Conservation (phyloP, 2,113 vertebrate species). For the Rutilus rutilus region DNA sequence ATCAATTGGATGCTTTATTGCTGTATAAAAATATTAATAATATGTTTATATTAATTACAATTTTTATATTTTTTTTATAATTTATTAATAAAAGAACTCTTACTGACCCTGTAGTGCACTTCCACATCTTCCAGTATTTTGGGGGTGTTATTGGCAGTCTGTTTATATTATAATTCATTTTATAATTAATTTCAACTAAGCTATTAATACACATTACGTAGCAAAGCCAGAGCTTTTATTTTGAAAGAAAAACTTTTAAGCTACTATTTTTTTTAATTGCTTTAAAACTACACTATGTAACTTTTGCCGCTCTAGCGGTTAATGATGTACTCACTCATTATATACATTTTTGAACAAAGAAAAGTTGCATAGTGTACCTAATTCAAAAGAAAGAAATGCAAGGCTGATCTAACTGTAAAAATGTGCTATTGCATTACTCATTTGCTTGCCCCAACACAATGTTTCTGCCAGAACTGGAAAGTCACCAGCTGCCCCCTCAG, state of each 20-base stretch:
- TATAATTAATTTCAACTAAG: not conserved
- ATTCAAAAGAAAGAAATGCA: not conserved
- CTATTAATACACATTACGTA: not conserved
- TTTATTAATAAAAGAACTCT: too few species aligned
- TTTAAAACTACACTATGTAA: too few species aligned
- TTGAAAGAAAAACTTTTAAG: not conserved
- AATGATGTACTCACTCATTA: too few species aligned
- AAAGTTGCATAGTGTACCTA: too few species aligned
- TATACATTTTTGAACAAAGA: too few species aligned
- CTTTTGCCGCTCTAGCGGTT: too few species aligned
- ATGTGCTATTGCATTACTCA: slow-evolving; percentile 59
- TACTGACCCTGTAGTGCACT: not conserved
- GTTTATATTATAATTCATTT: not conserved
- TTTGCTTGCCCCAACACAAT: slow-evolving; percentile 60
- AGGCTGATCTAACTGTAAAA: slow-evolving; percentile 22
- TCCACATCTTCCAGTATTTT: not conserved
- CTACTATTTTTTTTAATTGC: not conserved
- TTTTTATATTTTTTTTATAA: too few species aligned
- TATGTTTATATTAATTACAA: too few species aligned
- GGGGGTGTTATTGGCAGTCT: not conserved
- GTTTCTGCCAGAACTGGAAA: slow-evolving; percentile 73
- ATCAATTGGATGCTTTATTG: too few species aligned
- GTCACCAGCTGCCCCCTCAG: slow-evolving; percentile 77
- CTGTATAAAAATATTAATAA: too few species aligned
- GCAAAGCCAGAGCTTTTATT: slow-evolving; percentile 6